Conservation (phyloP, 2,888 invertebrate genomes). For the Ochropleura leucogaster region DNA sequence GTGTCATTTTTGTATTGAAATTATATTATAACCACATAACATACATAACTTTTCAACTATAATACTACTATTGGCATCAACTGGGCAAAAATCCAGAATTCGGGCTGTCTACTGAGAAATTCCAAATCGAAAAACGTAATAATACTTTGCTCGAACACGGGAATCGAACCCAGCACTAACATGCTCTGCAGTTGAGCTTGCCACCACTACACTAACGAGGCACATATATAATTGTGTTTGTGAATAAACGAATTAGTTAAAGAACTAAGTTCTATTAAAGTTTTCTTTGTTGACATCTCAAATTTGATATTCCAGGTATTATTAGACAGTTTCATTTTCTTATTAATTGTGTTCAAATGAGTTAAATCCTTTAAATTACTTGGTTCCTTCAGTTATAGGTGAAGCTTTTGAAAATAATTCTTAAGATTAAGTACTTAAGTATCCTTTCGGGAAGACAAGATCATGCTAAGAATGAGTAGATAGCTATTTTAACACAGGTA, state of each 20-base stretch:
- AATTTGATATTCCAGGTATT: not conserved
- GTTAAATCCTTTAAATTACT: not conserved
- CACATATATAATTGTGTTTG: not conserved
- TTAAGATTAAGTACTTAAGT: not conserved
- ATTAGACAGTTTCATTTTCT: not conserved
- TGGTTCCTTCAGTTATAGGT: not conserved
- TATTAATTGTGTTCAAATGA: not conserved
- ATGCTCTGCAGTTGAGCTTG: too few relatives aligned
- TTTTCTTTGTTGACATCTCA: not conserved
- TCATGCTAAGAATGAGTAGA: not conserved
- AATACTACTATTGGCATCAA: too few relatives aligned
- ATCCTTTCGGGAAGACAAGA: not conserved
- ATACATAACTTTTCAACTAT: too few relatives aligned
- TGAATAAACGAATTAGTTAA: not conserved
- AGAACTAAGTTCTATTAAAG: not conserved
- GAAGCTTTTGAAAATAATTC: constrained; percentile 9
- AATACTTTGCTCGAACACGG: too few relatives aligned
- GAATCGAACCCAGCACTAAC: too few relatives aligned
- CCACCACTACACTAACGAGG: too few relatives aligned
- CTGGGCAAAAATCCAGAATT: too few relatives aligned
- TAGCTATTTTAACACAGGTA: not conserved
- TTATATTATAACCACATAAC: too few relatives aligned
- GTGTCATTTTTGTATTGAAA: not conserved
- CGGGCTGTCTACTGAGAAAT: too few relatives aligned
- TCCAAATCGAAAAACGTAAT: too few relatives aligned